These are phyloP conservation scores for Noctilio leporinus DNA, from an alignment of 2,113 vertebrate species.

Conservation along the genomic window DNA sequence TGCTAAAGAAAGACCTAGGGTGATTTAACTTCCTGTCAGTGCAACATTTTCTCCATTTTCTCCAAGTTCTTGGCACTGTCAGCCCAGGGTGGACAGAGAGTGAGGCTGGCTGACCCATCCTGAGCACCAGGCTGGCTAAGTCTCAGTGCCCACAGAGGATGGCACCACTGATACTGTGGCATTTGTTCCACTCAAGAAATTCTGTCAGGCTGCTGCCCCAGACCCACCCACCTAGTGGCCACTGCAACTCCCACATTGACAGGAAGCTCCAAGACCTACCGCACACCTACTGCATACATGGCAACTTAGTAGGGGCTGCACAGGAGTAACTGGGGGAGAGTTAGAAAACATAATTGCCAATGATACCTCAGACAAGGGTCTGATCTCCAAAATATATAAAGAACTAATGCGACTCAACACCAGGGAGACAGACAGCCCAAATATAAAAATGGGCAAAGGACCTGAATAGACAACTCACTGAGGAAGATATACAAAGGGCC, in stretches of 20 bases:
- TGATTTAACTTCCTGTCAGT: slow-evolving; percentile 28
- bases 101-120: background rate
- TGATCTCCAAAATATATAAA: too few relatives aligned
- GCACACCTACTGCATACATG: background rate
- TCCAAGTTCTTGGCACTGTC: background rate
- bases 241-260: background rate
- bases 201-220: background rate
- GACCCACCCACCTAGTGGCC: background rate
- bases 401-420: too few relatives aligned
- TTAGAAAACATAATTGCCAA: too few relatives aligned
- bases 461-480: too few relatives aligned
- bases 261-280: background rate
- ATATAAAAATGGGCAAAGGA: too few relatives aligned
- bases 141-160: background rate
- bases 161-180: background rate
- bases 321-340: background rate
- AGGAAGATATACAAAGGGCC: too few relatives aligned
- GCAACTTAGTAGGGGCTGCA: background rate
- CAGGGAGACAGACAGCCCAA: too few relatives aligned
- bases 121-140: background rate
- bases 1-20: background rate
- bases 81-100: background rate
- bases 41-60: slow-evolving; percentile 19
- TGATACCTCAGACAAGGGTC: too few relatives aligned
- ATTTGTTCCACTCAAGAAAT: background rate